Evolutionary conservation across 2,113 vertebrate species (phyloP).

Genomic region (Periophthalmodon schlosseri): DNA sequence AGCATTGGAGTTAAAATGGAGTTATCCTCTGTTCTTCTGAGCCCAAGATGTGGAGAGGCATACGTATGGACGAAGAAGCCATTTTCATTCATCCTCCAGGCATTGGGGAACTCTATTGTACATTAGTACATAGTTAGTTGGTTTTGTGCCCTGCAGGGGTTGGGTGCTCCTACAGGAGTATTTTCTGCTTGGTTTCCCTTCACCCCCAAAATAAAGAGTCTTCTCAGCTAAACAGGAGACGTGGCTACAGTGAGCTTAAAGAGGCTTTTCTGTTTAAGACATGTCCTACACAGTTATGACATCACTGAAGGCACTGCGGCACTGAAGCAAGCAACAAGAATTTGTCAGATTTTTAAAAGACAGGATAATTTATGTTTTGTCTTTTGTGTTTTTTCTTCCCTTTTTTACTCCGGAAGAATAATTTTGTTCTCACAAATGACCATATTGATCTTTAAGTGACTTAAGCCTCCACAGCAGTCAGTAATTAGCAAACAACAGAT

Average conservation of each 20-base stretch:
- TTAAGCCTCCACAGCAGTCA: slow-evolving; percentile 19
- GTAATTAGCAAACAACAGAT: slow-evolving; percentile 29
- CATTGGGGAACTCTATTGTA: slow-evolving; percentile 44
- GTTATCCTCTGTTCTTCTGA: background rate
- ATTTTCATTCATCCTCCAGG: slow-evolving; percentile 21
- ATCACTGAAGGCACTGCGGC: slow-evolving; percentile 1
- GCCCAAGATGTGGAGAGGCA: background rate
- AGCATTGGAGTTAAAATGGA: background rate
- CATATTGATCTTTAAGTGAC: slow-evolving; percentile 39
- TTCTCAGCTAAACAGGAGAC: slow-evolving; percentile 26
- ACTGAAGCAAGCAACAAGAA: slow-evolving; percentile 16
- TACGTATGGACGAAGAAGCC: background rate
- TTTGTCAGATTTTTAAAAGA: slow-evolving; percentile 15
- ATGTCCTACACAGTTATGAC: background rate
- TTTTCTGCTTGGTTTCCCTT: slow-evolving; percentile 27
- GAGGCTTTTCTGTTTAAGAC: slow-evolving; percentile 8
- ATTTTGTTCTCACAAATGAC: slow-evolving; percentile 25
- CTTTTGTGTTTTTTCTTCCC: background rate
- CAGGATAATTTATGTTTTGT: slow-evolving; percentile 16
- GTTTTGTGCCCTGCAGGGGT: slow-evolving; percentile 27
- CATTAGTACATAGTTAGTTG: slow-evolving; percentile 54
- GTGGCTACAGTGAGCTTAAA: slow-evolving; percentile 21
- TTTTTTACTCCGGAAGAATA: slow-evolving; percentile 6
- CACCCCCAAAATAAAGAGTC: slow-evolving; percentile 29
- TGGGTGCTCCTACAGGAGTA: slow-evolving; percentile 21